Evolutionary conservation across 2,888 invertebrate species (phyloP).

Genomic region (Mimumesa dahlbomi): DNA sequence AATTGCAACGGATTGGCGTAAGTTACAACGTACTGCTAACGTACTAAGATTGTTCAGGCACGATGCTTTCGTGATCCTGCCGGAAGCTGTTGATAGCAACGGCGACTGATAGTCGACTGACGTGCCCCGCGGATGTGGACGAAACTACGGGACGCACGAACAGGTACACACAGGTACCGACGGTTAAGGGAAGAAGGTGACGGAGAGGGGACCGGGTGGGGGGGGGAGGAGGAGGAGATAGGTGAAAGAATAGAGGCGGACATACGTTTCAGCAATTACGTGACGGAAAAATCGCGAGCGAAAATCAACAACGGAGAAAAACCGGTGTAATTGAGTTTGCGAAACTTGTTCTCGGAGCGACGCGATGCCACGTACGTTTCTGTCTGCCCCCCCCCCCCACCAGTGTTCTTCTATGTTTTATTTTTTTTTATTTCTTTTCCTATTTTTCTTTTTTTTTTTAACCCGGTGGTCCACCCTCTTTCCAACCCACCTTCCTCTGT

Average conservation of each 20-base stretch:
- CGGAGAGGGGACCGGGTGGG: constrained; percentile 7
- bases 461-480: not conserved
- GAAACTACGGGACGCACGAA: not conserved
- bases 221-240: constrained; percentile 13
- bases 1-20: constrained; percentile 73
- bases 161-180: not conserved
- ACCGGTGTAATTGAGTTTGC: constrained; percentile 64
- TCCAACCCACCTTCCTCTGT: not conserved
- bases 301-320: constrained; percentile 66
- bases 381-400: constrained; percentile 11
- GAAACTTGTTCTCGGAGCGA: constrained; percentile 57
- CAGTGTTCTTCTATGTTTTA: not conserved
- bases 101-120: constrained; percentile 39
- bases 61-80: constrained; percentile 46
- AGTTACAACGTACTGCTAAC: constrained; percentile 68
- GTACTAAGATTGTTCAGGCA: constrained; percentile 36
- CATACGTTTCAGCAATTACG: constrained; percentile 55
- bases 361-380: constrained; percentile 56
- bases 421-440: constrained; percentile 3
- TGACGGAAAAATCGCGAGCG: constrained; percentile 60
- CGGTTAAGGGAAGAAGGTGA: not conserved
- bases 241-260: constrained; percentile 8
- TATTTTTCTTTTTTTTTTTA: not conserved
- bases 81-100: constrained; percentile 48
- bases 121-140: not conserved